Evolutionary conservation across 2,113 vertebrate genomes (phyloP).

Genomic region (Megaleporinus macrocephalus): DNA sequence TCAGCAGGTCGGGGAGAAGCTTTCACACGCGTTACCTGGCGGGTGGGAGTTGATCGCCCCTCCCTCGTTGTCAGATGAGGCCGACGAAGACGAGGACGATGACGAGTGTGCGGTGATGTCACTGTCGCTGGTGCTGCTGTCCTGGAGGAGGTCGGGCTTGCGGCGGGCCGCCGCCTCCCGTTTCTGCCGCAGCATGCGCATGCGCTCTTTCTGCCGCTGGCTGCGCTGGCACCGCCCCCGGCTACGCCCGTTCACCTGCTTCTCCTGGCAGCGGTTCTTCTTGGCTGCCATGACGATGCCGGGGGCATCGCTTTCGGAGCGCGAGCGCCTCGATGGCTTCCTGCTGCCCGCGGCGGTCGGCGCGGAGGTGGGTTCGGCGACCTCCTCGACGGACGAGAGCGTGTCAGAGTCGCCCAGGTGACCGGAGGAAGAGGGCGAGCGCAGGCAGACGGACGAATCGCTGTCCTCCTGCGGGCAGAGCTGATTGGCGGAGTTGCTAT

Average conservation of each 20-base stretch:
- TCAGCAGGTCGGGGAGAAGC: neutral
- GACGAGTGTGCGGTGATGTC: conserved; percentile 97
- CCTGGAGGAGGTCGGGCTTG: conserved; percentile 97
- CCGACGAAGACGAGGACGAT: conserved; percentile 89
- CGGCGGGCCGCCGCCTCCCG: conserved; percentile 93
- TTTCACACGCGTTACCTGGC: conserved; percentile 78
- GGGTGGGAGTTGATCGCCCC: conserved; percentile 97
- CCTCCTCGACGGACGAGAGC: conserved; percentile 92
- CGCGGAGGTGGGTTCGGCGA: conserved; percentile 62
- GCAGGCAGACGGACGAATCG: conserved; percentile 95
- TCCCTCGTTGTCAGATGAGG: conserved; percentile 88
- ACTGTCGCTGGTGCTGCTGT: conserved; percentile 98
- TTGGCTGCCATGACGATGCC: conserved; percentile 91
- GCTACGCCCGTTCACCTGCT: conserved; percentile 87
- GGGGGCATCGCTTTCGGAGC: conserved; percentile 90
- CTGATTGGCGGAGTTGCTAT: conserved; percentile 49
- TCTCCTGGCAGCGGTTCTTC: conserved; percentile 93
- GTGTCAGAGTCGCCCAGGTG: conserved; percentile 97
- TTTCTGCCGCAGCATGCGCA: conserved; percentile 92
- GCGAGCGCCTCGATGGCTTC: conserved; percentile 91
- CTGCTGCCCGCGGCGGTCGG: conserved; percentile 71
- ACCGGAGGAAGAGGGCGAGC: conserved; percentile 96
- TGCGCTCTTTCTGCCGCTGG: conserved; percentile 96
- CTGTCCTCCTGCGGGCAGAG: conserved; percentile 86
- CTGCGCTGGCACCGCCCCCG: conserved; percentile 90